Percentiles rank a stretch among this genome's conserved stretches.
Conservation (phyloP, 2,113 vertebrate species). For the Hymenochirus boettgeri region DNA sequence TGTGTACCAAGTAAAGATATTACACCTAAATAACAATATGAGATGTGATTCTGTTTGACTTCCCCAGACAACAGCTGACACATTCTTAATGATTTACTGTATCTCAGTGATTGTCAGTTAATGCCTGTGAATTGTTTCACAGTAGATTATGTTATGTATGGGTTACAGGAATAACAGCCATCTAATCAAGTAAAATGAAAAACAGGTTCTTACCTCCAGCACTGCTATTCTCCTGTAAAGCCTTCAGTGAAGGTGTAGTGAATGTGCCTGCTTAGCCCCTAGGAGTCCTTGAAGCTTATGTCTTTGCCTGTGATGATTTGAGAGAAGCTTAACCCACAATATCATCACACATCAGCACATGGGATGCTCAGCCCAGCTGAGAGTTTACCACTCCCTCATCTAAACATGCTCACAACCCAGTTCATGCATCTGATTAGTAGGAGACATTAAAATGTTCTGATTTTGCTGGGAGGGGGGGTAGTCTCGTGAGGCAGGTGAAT, state of each 20-base stretch:
- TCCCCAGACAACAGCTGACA: no score
- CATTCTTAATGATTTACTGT: no score
- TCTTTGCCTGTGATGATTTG: conserved; percentile 1
- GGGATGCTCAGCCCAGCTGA: conserved; percentile 13
- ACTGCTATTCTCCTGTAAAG: conserved; percentile 22
- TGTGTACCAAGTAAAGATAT: no score
- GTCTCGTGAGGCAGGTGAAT: conserved; percentile 10
- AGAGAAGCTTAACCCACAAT: neutral
- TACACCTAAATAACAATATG: no score
- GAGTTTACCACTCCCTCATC: conserved; percentile 10
- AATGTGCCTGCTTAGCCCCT: no score
- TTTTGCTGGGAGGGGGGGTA: conserved; percentile 14
- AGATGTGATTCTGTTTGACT: no score
- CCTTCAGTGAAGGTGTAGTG: neutral
- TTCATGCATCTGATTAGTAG: conserved; percentile 11
- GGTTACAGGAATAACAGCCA: no score
- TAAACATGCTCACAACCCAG: neutral
- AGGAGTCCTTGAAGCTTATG: no score
- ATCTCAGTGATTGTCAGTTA: no score
- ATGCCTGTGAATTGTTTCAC: no score
- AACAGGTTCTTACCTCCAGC: conserved; percentile 30
- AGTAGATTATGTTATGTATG: no score
- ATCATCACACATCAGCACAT: conserved; percentile 8
- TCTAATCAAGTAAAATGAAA: no score
- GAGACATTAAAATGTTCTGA: conserved; percentile 4